Conservation (phyloP, 2,113 vertebrate genomes). For the Mastomys natalensis region DNA sequence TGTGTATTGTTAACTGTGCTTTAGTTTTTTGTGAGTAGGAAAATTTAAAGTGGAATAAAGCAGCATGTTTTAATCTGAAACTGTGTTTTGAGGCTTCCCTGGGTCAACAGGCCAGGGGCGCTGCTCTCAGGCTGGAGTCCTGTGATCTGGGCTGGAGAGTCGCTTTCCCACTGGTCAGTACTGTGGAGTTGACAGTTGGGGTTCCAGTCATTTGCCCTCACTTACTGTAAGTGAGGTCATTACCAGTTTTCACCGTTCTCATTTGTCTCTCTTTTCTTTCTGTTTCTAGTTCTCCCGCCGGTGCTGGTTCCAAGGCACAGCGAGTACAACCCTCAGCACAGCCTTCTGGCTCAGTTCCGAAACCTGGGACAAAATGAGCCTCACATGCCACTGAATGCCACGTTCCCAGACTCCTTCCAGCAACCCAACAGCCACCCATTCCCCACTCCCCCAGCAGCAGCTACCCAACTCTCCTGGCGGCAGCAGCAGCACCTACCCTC, state of each 20-base stretch:
- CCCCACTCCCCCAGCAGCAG: slow-evolving; percentile 93
- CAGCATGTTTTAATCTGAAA: background rate
- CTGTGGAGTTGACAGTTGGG: background rate
- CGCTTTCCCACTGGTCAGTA: background rate
- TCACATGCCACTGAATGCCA: slow-evolving; percentile 98
- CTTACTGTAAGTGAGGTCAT: background rate
- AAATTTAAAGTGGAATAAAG: background rate
- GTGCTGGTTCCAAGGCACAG: slow-evolving; percentile 99
- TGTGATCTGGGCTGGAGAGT: background rate
- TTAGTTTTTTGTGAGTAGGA: slow-evolving; percentile 13
- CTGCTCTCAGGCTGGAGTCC: accelerated
- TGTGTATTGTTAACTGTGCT: background rate
- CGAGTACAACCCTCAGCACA: slow-evolving; percentile 98
- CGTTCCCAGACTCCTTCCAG: slow-evolving; percentile 95
- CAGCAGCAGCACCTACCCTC: slow-evolving; percentile 95
- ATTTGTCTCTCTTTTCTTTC: slow-evolving; percentile 30
- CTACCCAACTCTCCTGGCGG: slow-evolving; percentile 96
- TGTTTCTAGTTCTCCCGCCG: slow-evolving; percentile 94
- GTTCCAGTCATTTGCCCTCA: background rate
- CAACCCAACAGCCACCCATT: slow-evolving; percentile 91
- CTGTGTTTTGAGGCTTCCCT: background rate
- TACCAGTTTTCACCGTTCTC: background rate
- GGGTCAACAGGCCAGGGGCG: accelerated
- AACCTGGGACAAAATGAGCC: slow-evolving; percentile 96
- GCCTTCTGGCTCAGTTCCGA: slow-evolving; percentile 97